Evolutionary conservation across 2,113 vertebrate genomes (phyloP).

Genomic region (Stigmatopora nigra): DNA sequence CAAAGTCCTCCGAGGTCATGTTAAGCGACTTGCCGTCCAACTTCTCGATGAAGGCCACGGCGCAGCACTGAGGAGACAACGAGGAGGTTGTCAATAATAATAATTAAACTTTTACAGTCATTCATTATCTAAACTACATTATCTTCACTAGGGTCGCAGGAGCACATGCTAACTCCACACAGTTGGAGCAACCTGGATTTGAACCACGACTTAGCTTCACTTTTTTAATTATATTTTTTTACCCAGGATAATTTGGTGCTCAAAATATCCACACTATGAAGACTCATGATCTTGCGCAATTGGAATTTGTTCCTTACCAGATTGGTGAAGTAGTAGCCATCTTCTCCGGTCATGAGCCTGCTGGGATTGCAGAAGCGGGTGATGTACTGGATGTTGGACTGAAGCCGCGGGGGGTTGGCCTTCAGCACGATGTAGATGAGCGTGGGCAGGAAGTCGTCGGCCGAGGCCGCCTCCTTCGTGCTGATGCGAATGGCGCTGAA

Average conservation of each 20-base stretch:
- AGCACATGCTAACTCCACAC: too few species aligned
- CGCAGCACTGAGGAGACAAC: constrained; percentile 79
- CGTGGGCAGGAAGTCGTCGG: constrained; percentile 91
- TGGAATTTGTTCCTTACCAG: constrained; percentile 70
- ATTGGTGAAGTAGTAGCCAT: constrained; percentile 98
- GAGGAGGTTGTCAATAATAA: too few species aligned
- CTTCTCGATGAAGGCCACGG: constrained; percentile 96
- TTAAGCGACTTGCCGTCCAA: constrained; percentile 92
- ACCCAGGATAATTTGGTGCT: too few species aligned
- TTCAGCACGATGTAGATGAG: constrained; percentile 94
- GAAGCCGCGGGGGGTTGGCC: constrained; percentile 90
- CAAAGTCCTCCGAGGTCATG: constrained; percentile 88
- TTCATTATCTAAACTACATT: too few species aligned
- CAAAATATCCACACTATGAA: too few species aligned
- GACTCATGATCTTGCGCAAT: too few species aligned
- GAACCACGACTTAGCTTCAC: too few species aligned
- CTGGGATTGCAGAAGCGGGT: constrained; percentile 94
- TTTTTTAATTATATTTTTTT: too few species aligned
- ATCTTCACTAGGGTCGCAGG: too few species aligned
- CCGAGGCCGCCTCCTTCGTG: constrained; percentile 87
- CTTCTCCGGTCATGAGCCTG: constrained; percentile 91
- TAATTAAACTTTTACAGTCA: too few species aligned
- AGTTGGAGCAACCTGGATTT: too few species aligned
- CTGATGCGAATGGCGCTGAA: constrained; percentile 89
- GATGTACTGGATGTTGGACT: constrained; percentile 98